Conservation (phyloP, 2,888 invertebrate species). For the Hyppa rectilinea region DNA sequence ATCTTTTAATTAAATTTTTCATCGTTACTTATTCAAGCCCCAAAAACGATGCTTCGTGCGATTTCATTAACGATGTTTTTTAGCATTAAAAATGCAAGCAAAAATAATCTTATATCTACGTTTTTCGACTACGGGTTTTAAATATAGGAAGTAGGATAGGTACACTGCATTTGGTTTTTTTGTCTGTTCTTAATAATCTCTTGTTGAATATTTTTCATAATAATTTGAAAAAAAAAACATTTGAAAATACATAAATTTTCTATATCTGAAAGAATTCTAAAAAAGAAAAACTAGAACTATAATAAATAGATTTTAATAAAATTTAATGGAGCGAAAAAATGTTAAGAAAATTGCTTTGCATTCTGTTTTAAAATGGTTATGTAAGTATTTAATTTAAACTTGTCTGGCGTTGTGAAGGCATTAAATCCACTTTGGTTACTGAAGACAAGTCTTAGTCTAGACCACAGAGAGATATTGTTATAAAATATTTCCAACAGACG, state of each 20-base stretch:
- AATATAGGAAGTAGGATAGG: neutral
- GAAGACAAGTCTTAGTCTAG: slow-evolving; percentile 54
- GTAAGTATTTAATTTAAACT: slow-evolving; percentile 43
- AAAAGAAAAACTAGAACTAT: slow-evolving; percentile 1
- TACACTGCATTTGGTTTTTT: neutral
- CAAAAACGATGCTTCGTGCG: slow-evolving; percentile 24
- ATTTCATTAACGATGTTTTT: slow-evolving; percentile 18
- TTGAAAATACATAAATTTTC: neutral
- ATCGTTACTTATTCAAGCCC: slow-evolving; percentile 53
- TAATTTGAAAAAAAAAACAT: too few species aligned
- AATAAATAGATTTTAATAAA: slow-evolving; percentile 6
- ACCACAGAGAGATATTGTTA: slow-evolving; percentile 33
- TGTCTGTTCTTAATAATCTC: neutral
- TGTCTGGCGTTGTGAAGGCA: slow-evolving; percentile 53
- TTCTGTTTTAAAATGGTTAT: slow-evolving; percentile 32
- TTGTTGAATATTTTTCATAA: neutral
- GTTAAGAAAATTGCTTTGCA: slow-evolving; percentile 21
- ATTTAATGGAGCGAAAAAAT: slow-evolving; percentile 3
- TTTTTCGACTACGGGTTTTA: neutral
- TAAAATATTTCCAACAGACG: slow-evolving; percentile 23
- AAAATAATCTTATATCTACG: neutral
- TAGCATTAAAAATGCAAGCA: neutral
- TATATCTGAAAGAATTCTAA: neutral
- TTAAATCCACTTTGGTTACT: slow-evolving; percentile 67
- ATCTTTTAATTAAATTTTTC: slow-evolving; percentile 62